Percentiles rank a stretch among this genome's conserved stretches.
Evolutionary conservation across 2,113 vertebrate species (phyloP).

Genomic region (Macquaria ambigua): DNA sequence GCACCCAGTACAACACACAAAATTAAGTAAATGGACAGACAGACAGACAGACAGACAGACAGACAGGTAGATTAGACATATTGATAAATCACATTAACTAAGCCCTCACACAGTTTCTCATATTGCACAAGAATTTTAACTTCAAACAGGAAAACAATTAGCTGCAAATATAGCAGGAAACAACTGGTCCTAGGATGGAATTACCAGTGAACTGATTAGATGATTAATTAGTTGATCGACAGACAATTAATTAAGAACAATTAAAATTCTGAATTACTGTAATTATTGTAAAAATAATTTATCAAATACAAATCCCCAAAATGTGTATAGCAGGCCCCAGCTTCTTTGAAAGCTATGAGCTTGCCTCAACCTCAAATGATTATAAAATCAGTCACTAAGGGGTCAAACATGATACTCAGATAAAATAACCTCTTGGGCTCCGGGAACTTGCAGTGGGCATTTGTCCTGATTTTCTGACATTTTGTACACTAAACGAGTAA

Average conservation of each 20-base stretch:
- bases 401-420: neutral
- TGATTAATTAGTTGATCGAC: neutral
- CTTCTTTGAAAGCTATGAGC: too few species aligned
- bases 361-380: too few species aligned
- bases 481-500: neutral
- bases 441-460: neutral
- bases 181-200: neutral
- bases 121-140: neutral
- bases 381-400: neutral
- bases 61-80: too few species aligned
- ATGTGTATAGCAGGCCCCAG: too few species aligned
- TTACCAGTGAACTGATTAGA: neutral
- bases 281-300: too few species aligned
- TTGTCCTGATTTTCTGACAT: neutral
- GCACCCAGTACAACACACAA: neutral
- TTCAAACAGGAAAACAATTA: too few species aligned
- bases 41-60: too few species aligned
- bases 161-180: neutral
- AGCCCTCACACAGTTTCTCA: neutral
- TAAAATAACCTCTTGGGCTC: neutral
- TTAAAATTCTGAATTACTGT: too few species aligned
- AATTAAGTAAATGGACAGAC: neutral
- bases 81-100: neutral
- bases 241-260: neutral
- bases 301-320: too few species aligned